Evolutionary conservation across 1,140 invertebrate genomes (phyloP), one percentile per base, ranked within the genome.

Genomic region (Teleogryllus occipitalis): DNA sequence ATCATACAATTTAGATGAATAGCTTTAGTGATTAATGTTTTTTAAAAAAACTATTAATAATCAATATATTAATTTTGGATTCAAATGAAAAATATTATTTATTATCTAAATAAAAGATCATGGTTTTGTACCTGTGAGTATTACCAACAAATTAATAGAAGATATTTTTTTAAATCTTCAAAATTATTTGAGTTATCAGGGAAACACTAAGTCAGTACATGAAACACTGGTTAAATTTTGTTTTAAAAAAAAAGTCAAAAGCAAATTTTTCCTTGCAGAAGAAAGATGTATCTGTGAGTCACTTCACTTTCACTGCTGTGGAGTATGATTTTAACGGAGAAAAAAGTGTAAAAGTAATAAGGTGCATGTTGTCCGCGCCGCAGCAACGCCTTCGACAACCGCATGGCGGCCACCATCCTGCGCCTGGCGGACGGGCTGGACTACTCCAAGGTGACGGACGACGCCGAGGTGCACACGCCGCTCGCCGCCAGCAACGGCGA

Each of bases 311-410:
- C 6, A 39, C 15, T 7, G 18, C 12, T 46, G 15, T 54, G 15
- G 49, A 54, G 49, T 54, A 54, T n/a, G n/a, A n/a, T n/a, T n/a
- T n/a, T n/a, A n/a, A n/a, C n/a, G n/a, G n/a, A n/a, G n/a, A n/a
- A n/a, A n/a, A n/a, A n/a, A n/a, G n/a, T n/a, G 74, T 8, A 21
- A 8, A 21, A 8, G n/a, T 75, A n/a, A 39, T n/a, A 22, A 75
- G 8, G 27, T 8, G n/a, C n/a, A 8, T 75, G 54, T 27, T 81
- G 78, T 77, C 80, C 73, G 82, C 78, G 47, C 85, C 86, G 74
- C 86, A 98, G 96, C 87, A 93, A 96, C 82, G 95, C 96, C 0
- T 97, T 99, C 85, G 95, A 98, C 84, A 92, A 94, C 83, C 92
- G 96, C 78, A 89, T 97, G 83, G 94, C 95, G 0, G 93, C 99